Evolutionary conservation across 2,797 vertebrate species (phyloP).

Genomic region (Diplodus puntazzo): DNA sequence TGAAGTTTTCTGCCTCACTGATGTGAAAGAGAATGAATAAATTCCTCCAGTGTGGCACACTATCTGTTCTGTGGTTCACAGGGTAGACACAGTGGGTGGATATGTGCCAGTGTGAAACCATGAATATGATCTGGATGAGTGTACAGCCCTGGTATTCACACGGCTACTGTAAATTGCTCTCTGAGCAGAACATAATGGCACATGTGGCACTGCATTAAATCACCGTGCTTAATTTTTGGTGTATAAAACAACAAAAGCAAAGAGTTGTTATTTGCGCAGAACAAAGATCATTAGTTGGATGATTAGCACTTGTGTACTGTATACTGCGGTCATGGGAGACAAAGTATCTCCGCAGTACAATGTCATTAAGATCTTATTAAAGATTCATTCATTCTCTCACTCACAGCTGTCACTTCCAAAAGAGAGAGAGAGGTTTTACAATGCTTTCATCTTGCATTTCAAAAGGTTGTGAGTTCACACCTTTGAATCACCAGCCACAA

Average conservation of each 20-base stretch:
- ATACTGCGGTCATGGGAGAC: slow-evolving; percentile 68
- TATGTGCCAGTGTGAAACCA: slow-evolving; percentile 17
- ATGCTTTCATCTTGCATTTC: slow-evolving; percentile 31
- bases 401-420: slow-evolving; percentile 52
- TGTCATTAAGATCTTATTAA: slow-evolving; percentile 82
- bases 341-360: slow-evolving; percentile 70
- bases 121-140: slow-evolving; percentile 46
- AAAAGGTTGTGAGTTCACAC: slow-evolving; percentile 22
- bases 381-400: slow-evolving; percentile 65
- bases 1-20: slow-evolving; percentile 18
- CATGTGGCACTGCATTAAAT: slow-evolving; percentile 30
- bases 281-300: slow-evolving; percentile 78
- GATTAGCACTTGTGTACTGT: slow-evolving; percentile 71
- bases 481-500: slow-evolving; percentile 10
- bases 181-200: slow-evolving; percentile 28
- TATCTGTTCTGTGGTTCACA: slow-evolving; percentile 31
- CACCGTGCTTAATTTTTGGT: slow-evolving; percentile 39
- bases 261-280: slow-evolving; percentile 66
- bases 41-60: slow-evolving; percentile 38
- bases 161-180: slow-evolving; percentile 46
- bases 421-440: slow-evolving; percentile 15
- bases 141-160: slow-evolving; percentile 44
- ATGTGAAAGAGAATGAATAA: slow-evolving; percentile 40
- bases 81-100: slow-evolving; percentile 18
- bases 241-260: slow-evolving; percentile 47